phyloP scores from a whole-genome alignment of 35 echinoderm and acorn worm species.

The Apostichopus japonicus region DNA sequence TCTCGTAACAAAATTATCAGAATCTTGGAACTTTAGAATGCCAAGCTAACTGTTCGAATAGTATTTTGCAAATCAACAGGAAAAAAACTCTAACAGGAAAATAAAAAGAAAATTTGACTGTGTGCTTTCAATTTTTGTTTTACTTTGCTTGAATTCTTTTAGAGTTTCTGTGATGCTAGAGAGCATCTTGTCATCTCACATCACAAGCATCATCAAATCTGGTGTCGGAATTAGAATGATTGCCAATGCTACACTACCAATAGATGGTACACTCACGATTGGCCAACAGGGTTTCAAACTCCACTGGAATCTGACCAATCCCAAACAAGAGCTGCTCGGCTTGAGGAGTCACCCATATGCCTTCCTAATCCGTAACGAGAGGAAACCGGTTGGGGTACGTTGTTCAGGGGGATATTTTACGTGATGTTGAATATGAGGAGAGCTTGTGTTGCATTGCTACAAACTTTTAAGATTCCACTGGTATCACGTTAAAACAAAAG shows the following conservation, averaged over 20 bases:
- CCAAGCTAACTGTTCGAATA: neutral
- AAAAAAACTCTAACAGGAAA: neutral
- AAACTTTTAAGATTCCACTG: too few species aligned
- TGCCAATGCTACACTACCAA: neutral
- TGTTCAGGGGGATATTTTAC: neutral
- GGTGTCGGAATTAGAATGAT: conserved; percentile 39
- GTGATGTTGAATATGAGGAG: too few species aligned
- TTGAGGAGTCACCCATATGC: conserved; percentile 26
- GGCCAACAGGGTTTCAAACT: conserved; percentile 15
- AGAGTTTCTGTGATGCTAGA: conserved; percentile 23
- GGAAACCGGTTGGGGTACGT: neutral
- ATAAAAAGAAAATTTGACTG: neutral
- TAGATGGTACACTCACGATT: conserved; percentile 20
- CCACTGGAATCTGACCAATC: neutral
- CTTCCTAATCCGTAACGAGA: neutral
- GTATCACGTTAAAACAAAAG: too few species aligned
- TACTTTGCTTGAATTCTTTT: neutral
- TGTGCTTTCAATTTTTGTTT: neutral
- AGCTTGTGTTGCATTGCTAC: too few species aligned
- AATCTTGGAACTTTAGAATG: neutral
- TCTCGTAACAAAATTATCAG: too few species aligned
- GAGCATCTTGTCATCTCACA: conserved; percentile 22
- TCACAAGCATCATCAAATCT: neutral
- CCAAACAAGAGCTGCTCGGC: neutral
- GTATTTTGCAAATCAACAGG: too few species aligned